Conservation (phyloP, 1,140 invertebrate genomes). For the Zaprionus davidi region DNA sequence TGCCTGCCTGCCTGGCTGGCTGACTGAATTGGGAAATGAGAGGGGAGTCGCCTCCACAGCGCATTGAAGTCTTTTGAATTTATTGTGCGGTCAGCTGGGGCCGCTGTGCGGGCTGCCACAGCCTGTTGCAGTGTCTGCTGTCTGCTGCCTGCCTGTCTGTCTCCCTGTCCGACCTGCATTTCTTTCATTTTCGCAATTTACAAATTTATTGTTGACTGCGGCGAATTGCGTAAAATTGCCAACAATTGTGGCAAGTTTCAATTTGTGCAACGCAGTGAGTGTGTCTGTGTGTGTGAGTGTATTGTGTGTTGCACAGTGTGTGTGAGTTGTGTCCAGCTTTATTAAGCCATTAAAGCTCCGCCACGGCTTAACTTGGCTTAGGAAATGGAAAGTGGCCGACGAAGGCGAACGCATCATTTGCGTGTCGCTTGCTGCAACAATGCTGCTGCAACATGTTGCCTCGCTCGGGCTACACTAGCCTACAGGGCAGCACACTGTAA, state of each 20-base stretch:
- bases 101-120: constrained; percentile 15
- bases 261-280: constrained; percentile 49
- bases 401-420: constrained; percentile 23
- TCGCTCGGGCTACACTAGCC: constrained; percentile 2
- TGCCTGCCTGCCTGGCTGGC: constrained; percentile 33
- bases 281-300: not conserved
- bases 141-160: not conserved
- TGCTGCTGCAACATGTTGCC: constrained; percentile 42
- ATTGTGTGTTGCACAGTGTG: constrained; percentile 12
- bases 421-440: constrained; percentile 14
- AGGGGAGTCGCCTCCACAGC: constrained; percentile 11
- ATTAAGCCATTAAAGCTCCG: constrained; percentile 62
- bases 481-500: constrained; percentile 5
- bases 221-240: constrained; percentile 80
- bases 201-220: constrained; percentile 82
- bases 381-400: constrained; percentile 39
- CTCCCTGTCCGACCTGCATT: constrained; percentile 65
- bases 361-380: not conserved
- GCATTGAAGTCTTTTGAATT: constrained; percentile 62
- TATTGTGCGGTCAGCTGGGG: constrained; percentile 59
- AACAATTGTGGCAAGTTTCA: constrained; percentile 77
- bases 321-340: constrained; percentile 26
- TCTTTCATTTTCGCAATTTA: constrained; percentile 67
- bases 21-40: constrained; percentile 13
- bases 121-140: not conserved